A percentile compares a stretch with the other conserved stretches of the same genome.
Evolutionary conservation across 2,797 vertebrate species (phyloP).

Genomic region (Sebastes iracundus): DNA sequence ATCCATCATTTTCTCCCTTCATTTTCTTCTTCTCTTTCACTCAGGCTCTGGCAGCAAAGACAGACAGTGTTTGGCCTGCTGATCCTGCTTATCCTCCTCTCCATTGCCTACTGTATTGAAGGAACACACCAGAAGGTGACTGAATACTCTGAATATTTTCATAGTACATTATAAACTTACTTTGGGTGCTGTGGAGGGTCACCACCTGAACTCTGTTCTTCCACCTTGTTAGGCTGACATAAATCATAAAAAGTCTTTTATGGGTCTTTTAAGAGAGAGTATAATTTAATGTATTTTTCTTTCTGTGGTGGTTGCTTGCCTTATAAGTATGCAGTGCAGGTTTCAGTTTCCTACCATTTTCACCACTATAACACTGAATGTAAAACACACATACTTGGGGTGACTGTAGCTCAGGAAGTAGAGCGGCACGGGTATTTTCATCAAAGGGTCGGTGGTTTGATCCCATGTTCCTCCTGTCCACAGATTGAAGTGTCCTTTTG

Average conservation of each 20-base stretch:
- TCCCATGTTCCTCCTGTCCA: not conserved
- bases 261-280: not conserved
- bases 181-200: not conserved
- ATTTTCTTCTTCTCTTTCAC: conserved; percentile 24
- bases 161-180: not conserved
- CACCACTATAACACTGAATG: not conserved
- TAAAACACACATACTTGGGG: not conserved
- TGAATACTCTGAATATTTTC: not conserved
- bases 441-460: not conserved
- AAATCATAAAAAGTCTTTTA: not conserved
- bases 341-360: not conserved
- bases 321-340: not conserved
- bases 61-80: conserved; percentile 60
- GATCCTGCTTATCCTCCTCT: conserved; percentile 58
- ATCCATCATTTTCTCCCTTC: not conserved
- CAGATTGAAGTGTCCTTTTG: not conserved
- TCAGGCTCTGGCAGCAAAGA: conserved; percentile 65
- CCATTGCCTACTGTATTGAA: conserved; percentile 57
- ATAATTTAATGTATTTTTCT: not conserved
- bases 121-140: conserved; percentile 70
- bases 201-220: not conserved
- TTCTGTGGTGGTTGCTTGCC: not conserved
- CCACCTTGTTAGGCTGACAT: not conserved
- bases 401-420: not conserved
- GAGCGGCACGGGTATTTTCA: not conserved